Evolutionary conservation across 2,797 vertebrate species (phyloP), one percentile per base, ranked within the genome.

Genomic region (Paedocypris micromegethes): DNA sequence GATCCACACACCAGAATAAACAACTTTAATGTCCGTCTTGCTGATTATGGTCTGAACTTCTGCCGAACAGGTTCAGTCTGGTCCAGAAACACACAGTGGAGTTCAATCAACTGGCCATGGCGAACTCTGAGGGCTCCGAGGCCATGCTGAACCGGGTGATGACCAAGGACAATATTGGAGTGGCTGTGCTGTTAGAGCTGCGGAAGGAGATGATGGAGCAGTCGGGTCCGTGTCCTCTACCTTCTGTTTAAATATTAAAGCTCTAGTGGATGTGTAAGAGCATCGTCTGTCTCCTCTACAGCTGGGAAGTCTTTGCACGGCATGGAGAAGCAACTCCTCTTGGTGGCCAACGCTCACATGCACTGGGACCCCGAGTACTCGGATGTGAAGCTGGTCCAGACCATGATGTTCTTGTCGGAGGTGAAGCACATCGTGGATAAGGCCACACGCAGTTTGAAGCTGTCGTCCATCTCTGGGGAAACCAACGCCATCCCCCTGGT

Each of bases 91-190:
- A 98, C 86, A 96, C 94, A 41, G 96, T 98, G 89, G 96, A 98
- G 87, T 98, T 98, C 86, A 98, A 98, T 88, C 96, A 98, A 83
- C 89, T 98, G 83, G 96, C 96, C 68, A 98, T 98, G 96, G 96
- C 96, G 64, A 98, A 98, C 88, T 98, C 96, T 0, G 95, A 98
- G 83, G 96, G 96, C 73, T 98, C 96, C 2, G 96, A 98, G 88
- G 93, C 93, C 42, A 98, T 98, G 95, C 83, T 98, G 85, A 98
- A 98, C 88, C 90, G 96, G 85, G 96, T 98, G 75, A 98, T 98
- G 96, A 98, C 96, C 40, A 98, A 98, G 88, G 96, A 98, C 82
- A 98, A 98, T 86, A 98, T 98, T 46, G 96, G 96, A 7, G 96
- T 98, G 38, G 94, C 96, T 43, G 92, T 95, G 3, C 88, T 98